Percentiles rank a stretch among this genome's conserved stretches.
Evolutionary conservation across 2,888 invertebrate species (phyloP).

Genomic region (Ormyrus labotus): DNA sequence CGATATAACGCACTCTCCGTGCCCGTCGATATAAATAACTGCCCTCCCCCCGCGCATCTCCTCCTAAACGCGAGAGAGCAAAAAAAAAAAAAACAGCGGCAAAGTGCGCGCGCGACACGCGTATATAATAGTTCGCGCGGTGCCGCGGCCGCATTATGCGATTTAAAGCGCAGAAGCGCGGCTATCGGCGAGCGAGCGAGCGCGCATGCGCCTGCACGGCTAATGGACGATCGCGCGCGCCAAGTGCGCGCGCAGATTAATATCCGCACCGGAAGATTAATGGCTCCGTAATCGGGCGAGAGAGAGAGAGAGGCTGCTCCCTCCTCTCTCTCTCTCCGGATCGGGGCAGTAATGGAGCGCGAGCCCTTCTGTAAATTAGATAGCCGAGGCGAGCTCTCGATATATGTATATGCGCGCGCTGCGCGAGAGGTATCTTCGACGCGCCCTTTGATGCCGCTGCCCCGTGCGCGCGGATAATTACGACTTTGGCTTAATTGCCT

Average conservation of each 20-base stretch:
- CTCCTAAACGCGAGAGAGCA: too few species aligned
- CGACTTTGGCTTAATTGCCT: slow-evolving; percentile 30
- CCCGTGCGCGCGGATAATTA: not conserved
- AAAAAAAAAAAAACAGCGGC: not conserved
- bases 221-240: slow-evolving; percentile 55
- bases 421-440: slow-evolving; percentile 22
- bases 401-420: not conserved
- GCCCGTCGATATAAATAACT: too few species aligned
- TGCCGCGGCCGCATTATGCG: too few species aligned
- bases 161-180: too few species aligned
- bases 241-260: slow-evolving; percentile 54
- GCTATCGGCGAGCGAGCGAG: not conserved
- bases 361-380: slow-evolving; percentile 26
- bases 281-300: slow-evolving; percentile 27
- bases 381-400: not conserved
- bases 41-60: too few species aligned
- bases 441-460: not conserved
- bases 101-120: not conserved
- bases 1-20: too few species aligned
- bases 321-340: too few species aligned
- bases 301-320: too few species aligned
- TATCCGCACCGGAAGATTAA: slow-evolving; percentile 42
- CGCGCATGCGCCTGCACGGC: not conserved
- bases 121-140: not conserved
- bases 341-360: slow-evolving; percentile 24